Evolutionary conservation across 2,797 vertebrate genomes (phyloP), one percentile per base, ranked within the genome.

Genomic region (Sparidentex hasta): DNA sequence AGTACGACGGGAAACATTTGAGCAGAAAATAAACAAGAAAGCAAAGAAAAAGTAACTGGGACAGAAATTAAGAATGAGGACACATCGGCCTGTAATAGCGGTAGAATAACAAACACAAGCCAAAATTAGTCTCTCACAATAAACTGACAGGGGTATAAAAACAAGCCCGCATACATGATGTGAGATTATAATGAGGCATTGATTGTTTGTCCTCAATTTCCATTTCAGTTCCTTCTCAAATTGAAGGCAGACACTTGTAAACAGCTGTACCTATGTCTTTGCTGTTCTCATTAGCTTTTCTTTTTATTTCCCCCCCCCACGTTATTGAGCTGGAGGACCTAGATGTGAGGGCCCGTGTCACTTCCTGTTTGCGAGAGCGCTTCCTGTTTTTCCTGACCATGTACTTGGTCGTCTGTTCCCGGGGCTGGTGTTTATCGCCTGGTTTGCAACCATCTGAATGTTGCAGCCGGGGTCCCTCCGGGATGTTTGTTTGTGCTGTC

Each of bases 81-180:
- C 92, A 88, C 88, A 85, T 87, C 89, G 89, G 90, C 86, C 87
- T 85, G 89, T 95, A 91, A 92, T 94, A 91, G 90, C 84, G 52
- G 85, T 88, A 93, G 92, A 93, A 95, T 93, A 95, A 95, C 92
- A 95, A 95, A 95, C 91, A 93, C 89, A 76, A 90, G 90, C 94
- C 93, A 93, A 93, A 95, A 94, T 95, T 95, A 95, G 94, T 91
- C 91, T 94, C 91, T 89, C 88, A 93, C 94, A 94, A 94, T 94
- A 94, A 95, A 94, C 92, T 93, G 91, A 90, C 90, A 88, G 86
- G 88, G 90, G 90, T 92, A 94, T 93, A 89, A 94, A 94, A 95
- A 94, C 93, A 95, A 93, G 91, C 87, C 80, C 73, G 81, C 56
- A 68, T 79, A 83, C 88, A 87, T 87, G 88, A 91, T 90, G 88